Percentiles rank a stretch among this genome's conserved stretches.
Conservation (phyloP, 2,113 vertebrate species). For the Rhinolophus sinicus region DNA sequence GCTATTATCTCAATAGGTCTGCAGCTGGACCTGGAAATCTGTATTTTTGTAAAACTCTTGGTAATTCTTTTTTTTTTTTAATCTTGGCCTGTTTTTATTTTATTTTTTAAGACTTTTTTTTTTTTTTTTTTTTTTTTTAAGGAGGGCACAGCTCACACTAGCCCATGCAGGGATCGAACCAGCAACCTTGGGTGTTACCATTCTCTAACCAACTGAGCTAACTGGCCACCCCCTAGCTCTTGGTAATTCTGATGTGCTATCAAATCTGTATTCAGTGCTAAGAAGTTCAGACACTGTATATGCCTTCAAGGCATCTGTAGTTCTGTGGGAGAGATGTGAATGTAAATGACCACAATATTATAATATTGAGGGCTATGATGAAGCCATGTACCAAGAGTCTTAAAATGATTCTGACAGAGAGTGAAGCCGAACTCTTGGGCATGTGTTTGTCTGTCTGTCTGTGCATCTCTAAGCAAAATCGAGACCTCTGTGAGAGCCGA, state of each 20-base stretch:
- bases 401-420: neutral
- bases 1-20: neutral
- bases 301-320: neutral
- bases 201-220: no score
- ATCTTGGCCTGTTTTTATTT: no score
- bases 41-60: neutral
- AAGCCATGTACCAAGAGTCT: neutral
- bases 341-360: neutral
- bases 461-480: neutral
- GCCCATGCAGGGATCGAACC: no score
- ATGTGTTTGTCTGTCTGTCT: neutral
- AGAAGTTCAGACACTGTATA: neutral
- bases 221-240: no score
- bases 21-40: neutral
- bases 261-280: neutral
- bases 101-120: no score
- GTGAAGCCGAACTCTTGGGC: neutral
- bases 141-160: no score
- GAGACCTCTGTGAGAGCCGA: neutral
- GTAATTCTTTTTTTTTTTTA: no score
- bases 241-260: neutral
- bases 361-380: neutral
- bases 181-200: no score
- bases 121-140: no score
- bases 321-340: neutral